Percentiles rank a stretch among this genome's conserved stretches.
Conservation (phyloP, 2,888 invertebrate genomes). For the Chrysolina americana region DNA sequence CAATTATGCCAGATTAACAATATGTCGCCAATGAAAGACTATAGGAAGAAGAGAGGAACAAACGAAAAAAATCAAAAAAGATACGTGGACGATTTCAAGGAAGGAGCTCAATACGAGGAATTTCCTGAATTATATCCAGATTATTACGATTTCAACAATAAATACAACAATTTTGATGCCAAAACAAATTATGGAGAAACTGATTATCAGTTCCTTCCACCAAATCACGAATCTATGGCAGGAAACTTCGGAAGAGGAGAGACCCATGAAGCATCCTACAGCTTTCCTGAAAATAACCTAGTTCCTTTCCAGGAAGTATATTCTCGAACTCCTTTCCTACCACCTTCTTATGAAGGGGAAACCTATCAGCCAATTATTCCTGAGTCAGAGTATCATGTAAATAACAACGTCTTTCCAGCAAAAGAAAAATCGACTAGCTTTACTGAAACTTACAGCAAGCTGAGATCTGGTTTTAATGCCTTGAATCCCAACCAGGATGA, state of each 20-base stretch:
- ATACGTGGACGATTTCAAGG: background rate
- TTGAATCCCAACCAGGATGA: too few relatives aligned
- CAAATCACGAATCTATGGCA: too few relatives aligned
- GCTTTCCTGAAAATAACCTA: background rate
- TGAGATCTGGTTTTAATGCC: too few relatives aligned
- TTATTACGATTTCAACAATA: slow-evolving; percentile 15
- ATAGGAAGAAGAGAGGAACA: slow-evolving; percentile 18
- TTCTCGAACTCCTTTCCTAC: background rate
- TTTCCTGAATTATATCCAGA: background rate
- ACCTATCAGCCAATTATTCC: too few relatives aligned
- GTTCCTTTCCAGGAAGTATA: background rate
- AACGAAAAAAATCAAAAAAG: background rate
- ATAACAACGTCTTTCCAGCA: background rate
- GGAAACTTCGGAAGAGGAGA: too few relatives aligned
- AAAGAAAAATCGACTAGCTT: background rate
- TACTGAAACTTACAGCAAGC: too few relatives aligned
- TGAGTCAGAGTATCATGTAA: background rate
- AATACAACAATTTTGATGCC: background rate
- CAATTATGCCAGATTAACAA: slow-evolving; percentile 29
- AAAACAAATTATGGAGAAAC: background rate
- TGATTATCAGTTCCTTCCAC: background rate
- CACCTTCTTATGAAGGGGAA: background rate
- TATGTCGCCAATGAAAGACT: background rate
- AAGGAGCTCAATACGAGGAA: background rate
- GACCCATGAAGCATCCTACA: background rate